Base-by-base conservation (phyloP, 2,113 vertebrate species). In the Pica pica region DNA sequence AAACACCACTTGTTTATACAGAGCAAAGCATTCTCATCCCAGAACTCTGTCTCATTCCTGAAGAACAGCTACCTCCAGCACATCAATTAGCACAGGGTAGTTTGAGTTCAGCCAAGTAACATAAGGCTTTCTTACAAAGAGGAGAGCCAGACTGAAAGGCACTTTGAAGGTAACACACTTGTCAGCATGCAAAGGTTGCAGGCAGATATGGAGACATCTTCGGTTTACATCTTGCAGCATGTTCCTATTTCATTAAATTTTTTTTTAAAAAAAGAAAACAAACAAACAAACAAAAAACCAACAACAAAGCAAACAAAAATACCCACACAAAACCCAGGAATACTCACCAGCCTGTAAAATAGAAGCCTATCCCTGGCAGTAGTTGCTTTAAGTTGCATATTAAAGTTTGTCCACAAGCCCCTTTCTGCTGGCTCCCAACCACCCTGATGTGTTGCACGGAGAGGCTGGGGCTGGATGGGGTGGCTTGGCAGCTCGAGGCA, bases 1-100 rank as follows among this genome's bases (percentile, higher is more conserved):
- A 92, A 79, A 67, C 0, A 2, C 12, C 55, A 65, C 61, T 92
- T 52, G 52, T 65, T 74, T 65, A 75, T 33, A 56, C 26, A 71
- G 41, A 71, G 80, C n/a, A 95, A 90, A 84, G 52, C 41, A 89
- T 92, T 95, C 71, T 82, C 46, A 97, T 74, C 41, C 63, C 65
- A 76, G 28, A 46, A 76, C 49, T 86, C 63, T 55, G 63, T 64
- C 86, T 78, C 55, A 55, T 74, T 76, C 80, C 65, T 44, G 73
- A 94, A 90, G 10, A 88, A 94, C 94, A 90, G 59, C 78, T 71
- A 65, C 74, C 42, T 75, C 79, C 85, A 96, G 60, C 50, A 83
- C 71, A 91, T 81, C 83, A 96, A 59, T 92, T 87, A 84, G 49
- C 52, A 75, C 44, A 87, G 63, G 28, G 46, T 90, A 92, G 94